These are phyloP conservation scores for Eustalomyia histrio DNA, from an alignment of 2,888 invertebrate species.

Conservation along the genomic window DNA sequence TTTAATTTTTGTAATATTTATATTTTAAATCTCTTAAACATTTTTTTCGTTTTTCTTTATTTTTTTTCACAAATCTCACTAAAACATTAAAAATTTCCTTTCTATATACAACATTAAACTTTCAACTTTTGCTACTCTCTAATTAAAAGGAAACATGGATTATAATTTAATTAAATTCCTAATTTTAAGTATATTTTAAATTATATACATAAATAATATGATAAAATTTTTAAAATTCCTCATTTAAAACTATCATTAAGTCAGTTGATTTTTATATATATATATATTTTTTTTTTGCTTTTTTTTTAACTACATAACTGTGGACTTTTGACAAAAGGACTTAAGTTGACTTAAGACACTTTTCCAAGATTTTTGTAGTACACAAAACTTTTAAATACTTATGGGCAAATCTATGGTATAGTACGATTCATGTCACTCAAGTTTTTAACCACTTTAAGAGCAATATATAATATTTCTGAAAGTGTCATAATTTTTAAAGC, in stretches of 20 bases:
- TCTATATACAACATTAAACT: constrained; percentile 4
- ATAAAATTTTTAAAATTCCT: constrained; percentile 49
- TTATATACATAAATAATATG: constrained; percentile 44
- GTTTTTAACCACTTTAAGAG: too few relatives aligned
- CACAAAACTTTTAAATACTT: too few relatives aligned
- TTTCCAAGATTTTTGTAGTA: too few relatives aligned
- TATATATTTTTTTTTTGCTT: constrained; percentile 1
- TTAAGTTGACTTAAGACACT: too few relatives aligned
- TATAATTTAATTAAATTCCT: background rate
- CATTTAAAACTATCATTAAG: constrained; percentile 34
- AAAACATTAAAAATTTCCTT: background rate
- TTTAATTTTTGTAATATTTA: background rate
- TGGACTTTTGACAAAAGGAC: too few relatives aligned
- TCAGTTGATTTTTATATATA: background rate
- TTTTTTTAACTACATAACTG: too few relatives aligned
- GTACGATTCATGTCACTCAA: too few relatives aligned
- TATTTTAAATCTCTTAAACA: background rate
- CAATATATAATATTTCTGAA: too few relatives aligned
- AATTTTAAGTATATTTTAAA: constrained; percentile 27
- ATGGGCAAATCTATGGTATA: too few relatives aligned
- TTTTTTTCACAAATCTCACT: background rate
- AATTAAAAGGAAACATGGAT: background rate
- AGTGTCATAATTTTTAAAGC: too few relatives aligned
- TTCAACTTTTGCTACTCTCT: background rate
- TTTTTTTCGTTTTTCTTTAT: background rate